Percentiles rank a stretch among this genome's conserved stretches.
phyloP scores from a whole-genome alignment of 2,113 vertebrate genomes.

The Penelope pileata region DNA sequence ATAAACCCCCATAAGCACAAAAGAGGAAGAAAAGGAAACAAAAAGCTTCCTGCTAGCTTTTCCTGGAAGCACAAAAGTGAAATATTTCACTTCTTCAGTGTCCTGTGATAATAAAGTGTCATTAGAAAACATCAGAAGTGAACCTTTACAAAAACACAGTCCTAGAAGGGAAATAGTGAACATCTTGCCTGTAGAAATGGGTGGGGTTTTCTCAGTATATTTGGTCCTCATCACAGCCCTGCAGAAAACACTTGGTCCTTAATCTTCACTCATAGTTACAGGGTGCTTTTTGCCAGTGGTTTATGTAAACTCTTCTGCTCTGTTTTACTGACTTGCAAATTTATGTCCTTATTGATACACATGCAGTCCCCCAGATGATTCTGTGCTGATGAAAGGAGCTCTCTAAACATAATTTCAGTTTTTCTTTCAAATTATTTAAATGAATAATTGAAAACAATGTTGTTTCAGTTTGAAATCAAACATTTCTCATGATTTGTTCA shows the following conservation, averaged over 20 bases:
- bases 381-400: background rate
- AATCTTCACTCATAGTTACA: background rate
- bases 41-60: slow-evolving; percentile 59
- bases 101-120: background rate
- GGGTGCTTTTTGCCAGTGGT: background rate
- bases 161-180: background rate
- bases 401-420: background rate
- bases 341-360: background rate
- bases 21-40: slow-evolving; percentile 56
- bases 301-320: background rate
- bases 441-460: background rate
- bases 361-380: background rate
- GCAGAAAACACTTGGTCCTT: background rate
- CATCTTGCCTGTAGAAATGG: background rate
- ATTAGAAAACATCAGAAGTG: background rate
- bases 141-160: background rate
- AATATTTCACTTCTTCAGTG: slow-evolving; percentile 9
- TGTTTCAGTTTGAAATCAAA: background rate
- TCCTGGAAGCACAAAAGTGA: slow-evolving; percentile 38
- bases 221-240: background rate
- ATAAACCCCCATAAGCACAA: slow-evolving; percentile 55
- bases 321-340: background rate
- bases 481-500: background rate
- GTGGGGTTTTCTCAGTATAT: background rate
- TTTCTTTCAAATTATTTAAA: background rate